Percentiles rank a stretch among this genome's conserved stretches.
Evolutionary conservation across 2,888 invertebrate species (phyloP).

Genomic region (Chaetogeoica ovagalla): DNA sequence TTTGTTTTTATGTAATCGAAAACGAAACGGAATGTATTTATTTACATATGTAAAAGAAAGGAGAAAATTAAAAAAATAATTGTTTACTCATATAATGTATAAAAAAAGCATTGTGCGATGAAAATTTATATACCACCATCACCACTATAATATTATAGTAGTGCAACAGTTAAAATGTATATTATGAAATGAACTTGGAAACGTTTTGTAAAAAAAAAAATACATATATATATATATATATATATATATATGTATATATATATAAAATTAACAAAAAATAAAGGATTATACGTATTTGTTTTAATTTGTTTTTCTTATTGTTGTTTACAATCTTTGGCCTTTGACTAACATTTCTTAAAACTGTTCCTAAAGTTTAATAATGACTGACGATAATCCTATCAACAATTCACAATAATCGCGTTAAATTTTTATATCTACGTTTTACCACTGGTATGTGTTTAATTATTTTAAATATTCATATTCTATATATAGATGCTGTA

Average conservation of each 20-base stretch:
- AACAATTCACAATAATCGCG: too few relatives aligned
- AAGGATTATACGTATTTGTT: conserved; percentile 27
- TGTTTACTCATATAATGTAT: not conserved
- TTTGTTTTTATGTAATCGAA: conserved; percentile 23
- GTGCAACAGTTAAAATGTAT: conserved; percentile 24
- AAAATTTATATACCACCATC: not conserved
- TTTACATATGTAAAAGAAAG: not conserved
- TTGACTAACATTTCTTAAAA: too few relatives aligned
- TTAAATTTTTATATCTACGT: too few relatives aligned
- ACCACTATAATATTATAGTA: conserved; percentile 12
- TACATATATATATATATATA: too few relatives aligned
- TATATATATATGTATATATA: too few relatives aligned
- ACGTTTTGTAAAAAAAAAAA: conserved; percentile 40
- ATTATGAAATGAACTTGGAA: conserved; percentile 1
- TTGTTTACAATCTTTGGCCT: not conserved
- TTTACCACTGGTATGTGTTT: too few relatives aligned
- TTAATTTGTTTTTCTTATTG: not conserved
- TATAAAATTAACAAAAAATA: conserved; percentile 23
- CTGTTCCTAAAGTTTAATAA: too few relatives aligned
- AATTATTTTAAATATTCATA: too few relatives aligned
- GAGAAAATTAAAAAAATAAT: not conserved
- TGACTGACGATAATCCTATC: too few relatives aligned
- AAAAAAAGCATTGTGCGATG: conserved; percentile 1
- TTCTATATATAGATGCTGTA: too few relatives aligned
- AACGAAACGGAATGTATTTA: not conserved